phyloP scores from a whole-genome alignment of 1,140 invertebrate species.

The Lutraria rhynchaena region DNA sequence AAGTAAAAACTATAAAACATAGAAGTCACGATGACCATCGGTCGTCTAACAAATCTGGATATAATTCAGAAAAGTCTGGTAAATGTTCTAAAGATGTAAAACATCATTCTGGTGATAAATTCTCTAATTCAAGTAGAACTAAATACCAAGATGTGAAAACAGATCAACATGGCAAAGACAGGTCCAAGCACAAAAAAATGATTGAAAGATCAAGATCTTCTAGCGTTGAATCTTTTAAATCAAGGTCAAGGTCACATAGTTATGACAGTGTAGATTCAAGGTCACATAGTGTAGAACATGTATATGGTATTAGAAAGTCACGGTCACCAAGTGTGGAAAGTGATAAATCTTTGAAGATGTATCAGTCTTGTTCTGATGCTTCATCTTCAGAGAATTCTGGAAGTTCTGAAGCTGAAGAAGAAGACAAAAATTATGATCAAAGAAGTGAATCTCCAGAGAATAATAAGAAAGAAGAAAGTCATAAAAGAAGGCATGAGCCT shows the following conservation, averaged over 20 bases:
- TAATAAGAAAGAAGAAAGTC: slow-evolving; percentile 14
- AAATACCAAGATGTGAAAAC: too few species aligned
- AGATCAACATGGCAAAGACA: too few species aligned
- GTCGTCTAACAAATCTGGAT: too few species aligned
- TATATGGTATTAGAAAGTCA: too few species aligned
- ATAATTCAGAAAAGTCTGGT: too few species aligned
- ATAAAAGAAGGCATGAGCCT: slow-evolving; percentile 14
- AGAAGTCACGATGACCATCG: too few species aligned
- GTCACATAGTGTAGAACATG: slow-evolving; percentile 5
- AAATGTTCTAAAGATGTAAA: too few species aligned
- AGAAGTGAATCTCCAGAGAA: slow-evolving; percentile 22
- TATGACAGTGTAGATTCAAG: background rate
- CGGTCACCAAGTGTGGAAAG: slow-evolving; percentile 11
- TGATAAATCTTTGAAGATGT: slow-evolving; percentile 17
- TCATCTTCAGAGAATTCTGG: background rate
- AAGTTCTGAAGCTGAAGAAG: background rate
- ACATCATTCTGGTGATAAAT: too few species aligned
- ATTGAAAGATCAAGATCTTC: background rate
- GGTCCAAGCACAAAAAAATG: too few species aligned
- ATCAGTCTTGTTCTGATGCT: slow-evolving; percentile 4
- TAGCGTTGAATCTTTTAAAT: slow-evolving; percentile 8
- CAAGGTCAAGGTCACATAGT: slow-evolving; percentile 20
- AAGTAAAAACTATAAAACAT: too few species aligned
- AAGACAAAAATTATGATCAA: background rate
- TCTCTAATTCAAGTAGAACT: too few species aligned